A percentile compares a stretch with the other conserved stretches of the same genome.
These are phyloP conservation scores for Parauchenoglanis ngamensis DNA, from an alignment of 2,797 vertebrate genomes.

Conservation along the genomic window DNA sequence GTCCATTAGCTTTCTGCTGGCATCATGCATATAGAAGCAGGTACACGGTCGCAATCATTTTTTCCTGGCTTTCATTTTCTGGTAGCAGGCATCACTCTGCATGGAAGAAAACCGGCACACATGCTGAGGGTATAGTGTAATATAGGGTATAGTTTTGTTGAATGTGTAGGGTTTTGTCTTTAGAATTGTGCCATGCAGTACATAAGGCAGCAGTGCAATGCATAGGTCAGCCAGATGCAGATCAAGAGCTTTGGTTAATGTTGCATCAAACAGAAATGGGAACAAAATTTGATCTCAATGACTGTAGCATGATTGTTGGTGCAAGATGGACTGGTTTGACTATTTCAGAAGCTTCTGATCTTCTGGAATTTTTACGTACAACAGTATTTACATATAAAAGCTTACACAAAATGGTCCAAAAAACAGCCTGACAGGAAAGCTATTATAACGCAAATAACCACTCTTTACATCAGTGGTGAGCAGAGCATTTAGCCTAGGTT, in stretches of 20 bases:
- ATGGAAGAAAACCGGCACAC: no score
- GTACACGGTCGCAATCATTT: not conserved
- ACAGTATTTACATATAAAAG: no score
- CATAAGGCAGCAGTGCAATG: not conserved
- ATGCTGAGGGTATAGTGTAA: no score
- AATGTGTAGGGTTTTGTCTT: not conserved
- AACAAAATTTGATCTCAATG: no score
- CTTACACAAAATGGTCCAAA: no score
- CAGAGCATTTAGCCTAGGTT: not conserved
- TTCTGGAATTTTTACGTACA: not conserved
- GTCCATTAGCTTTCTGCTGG: no score
- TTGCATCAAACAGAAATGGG: not conserved
- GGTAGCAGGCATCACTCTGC: not conserved
- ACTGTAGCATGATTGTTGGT: no score
- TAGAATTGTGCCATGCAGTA: not conserved
- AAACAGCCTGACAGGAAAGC: not conserved
- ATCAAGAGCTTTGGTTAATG: not conserved
- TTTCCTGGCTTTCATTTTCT: not conserved
- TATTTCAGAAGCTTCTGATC: not conserved
- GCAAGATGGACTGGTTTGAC: not conserved
- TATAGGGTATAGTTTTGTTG: not conserved
- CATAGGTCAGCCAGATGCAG: not conserved
- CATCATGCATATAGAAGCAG: slow-evolving; percentile 11
- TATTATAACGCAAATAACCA: not conserved
- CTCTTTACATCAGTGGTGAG: not conserved